Evolutionary conservation across 1,140 invertebrate species (phyloP).

Genomic region (Campoletis sonorensis): DNA sequence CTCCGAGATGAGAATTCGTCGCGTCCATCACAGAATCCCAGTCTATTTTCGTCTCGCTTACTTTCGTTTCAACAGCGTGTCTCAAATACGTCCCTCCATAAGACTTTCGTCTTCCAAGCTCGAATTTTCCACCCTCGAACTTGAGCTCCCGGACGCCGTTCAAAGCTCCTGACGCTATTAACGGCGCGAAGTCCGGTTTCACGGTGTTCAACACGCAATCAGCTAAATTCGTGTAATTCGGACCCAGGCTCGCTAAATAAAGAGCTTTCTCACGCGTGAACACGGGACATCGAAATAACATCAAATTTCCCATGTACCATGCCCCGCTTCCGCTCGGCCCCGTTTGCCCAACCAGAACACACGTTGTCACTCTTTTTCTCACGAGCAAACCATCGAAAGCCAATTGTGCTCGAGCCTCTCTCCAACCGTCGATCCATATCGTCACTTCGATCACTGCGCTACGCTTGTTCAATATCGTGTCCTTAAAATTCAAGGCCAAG

Average conservation of each 20-base stretch:
- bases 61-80: constrained; percentile 66
- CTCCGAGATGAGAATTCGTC: constrained; percentile 72
- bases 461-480: constrained; percentile 77
- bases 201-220: constrained; percentile 74
- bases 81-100: constrained; percentile 70
- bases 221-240: constrained; percentile 76
- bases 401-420: constrained; percentile 73
- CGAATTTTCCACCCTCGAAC: constrained; percentile 70
- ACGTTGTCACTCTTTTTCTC: constrained; percentile 74
- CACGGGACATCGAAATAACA: constrained; percentile 76
- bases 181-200: constrained; percentile 73
- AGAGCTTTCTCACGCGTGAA: constrained; percentile 75
- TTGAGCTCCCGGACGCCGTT: constrained; percentile 70
- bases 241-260: constrained; percentile 76
- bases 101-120: constrained; percentile 67
- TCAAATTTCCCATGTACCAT: constrained; percentile 77
- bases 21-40: constrained; percentile 75
- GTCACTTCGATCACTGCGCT: constrained; percentile 80
- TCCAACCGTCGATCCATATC: constrained; percentile 77
- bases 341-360: constrained; percentile 76
- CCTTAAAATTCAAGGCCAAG: constrained; percentile 80
- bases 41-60: constrained; percentile 70
- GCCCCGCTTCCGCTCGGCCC: constrained; percentile 69
- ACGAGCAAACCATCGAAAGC: constrained; percentile 76
- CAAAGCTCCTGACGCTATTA: constrained; percentile 73